phyloP scores from a whole-genome alignment of 2,888 invertebrate species.

The Lasioglossum pauxillum region DNA sequence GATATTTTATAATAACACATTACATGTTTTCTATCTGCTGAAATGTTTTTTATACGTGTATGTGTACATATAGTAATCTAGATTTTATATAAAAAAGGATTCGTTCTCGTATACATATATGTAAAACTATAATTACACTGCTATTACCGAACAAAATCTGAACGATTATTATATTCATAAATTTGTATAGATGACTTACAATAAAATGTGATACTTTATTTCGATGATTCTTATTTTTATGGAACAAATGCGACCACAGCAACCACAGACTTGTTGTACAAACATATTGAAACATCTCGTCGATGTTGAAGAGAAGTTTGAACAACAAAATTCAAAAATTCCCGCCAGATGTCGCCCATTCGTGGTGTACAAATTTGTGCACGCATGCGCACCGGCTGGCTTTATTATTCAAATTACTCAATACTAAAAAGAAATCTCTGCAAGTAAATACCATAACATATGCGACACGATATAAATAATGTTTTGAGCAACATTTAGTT shows the following conservation, averaged over 20 bases:
- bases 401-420: not conserved
- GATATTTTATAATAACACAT: constrained; percentile 27
- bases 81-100: constrained; percentile 31
- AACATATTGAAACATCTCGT: too few species aligned
- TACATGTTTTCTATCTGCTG: not conserved
- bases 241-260: not conserved
- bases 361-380: not conserved
- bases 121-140: constrained; percentile 15
- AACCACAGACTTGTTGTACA: too few species aligned
- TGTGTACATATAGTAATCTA: constrained; percentile 12
- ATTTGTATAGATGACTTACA: constrained; percentile 16
- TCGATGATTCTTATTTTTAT: not conserved
- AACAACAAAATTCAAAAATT: not conserved
- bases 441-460: too few species aligned
- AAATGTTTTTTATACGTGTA: constrained; percentile 20
- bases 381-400: not conserved
- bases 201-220: constrained; percentile 49
- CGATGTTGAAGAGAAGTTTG: not conserved
- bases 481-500: too few species aligned
- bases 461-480: too few species aligned
- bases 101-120: not conserved
- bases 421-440: not conserved
- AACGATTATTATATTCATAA: constrained; percentile 22
- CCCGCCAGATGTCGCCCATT: not conserved
- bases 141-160: not conserved